phyloP scores from a whole-genome alignment of 2,113 vertebrate species.

The Rattus norvegicus region DNA sequence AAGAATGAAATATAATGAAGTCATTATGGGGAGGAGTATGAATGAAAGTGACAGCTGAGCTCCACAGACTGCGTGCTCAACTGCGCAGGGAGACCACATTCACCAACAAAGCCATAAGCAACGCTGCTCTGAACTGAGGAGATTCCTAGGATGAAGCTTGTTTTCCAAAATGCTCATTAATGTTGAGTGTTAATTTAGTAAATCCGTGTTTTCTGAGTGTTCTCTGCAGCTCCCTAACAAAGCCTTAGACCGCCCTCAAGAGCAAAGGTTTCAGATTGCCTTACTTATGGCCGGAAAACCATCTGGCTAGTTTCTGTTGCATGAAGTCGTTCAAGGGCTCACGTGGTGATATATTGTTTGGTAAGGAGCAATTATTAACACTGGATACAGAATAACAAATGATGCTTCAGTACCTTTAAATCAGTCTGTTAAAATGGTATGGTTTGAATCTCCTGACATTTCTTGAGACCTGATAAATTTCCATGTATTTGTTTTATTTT shows the following conservation, averaged over 20 bases:
- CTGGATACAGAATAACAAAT: background rate
- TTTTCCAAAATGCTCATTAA: background rate
- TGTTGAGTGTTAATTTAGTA: background rate
- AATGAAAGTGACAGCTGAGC: background rate
- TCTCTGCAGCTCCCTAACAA: background rate
- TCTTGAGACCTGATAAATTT: background rate
- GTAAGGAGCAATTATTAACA: background rate
- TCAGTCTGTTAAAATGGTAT: background rate
- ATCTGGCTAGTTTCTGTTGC: background rate
- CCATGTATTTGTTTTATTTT: background rate
- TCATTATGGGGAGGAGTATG: background rate
- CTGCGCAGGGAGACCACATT: no score
- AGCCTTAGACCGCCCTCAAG: background rate
- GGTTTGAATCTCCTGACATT: background rate
- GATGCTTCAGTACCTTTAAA: background rate
- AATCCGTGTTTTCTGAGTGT: background rate
- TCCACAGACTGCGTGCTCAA: slow-evolving; percentile 1
- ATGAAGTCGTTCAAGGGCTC: background rate
- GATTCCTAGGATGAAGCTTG: background rate
- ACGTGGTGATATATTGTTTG: background rate
- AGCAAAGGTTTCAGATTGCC: background rate
- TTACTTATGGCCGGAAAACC: background rate
- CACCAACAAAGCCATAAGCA: background rate
- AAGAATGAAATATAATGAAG: slow-evolving; percentile 52
- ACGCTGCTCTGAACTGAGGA: background rate